Base-by-base conservation (phyloP, 1,140 invertebrate species). In the Yoshiicerus persimilis region DNA sequence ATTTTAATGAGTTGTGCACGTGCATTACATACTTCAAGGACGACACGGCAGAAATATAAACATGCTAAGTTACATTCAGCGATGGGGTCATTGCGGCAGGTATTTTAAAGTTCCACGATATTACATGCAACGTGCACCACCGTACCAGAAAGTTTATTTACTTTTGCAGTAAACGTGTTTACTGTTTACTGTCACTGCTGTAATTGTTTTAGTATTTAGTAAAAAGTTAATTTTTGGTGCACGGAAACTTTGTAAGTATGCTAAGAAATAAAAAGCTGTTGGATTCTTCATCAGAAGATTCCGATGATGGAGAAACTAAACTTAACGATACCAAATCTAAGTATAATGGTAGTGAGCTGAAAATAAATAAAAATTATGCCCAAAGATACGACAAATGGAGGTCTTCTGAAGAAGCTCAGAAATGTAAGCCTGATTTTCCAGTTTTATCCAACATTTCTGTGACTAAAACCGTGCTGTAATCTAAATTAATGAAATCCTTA, bases 401-500 rank as follows among this genome's bases (percentile, higher is more conserved):
- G 87, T 89, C 92, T 84, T 93, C 92, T 88, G 94, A 95, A 92
- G 94, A 94, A 91, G 89, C 93, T 47, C 93, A 94, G 88, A 94
- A 93, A 92, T 90, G 94, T 94, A 92, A 91, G 47, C 20, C 11
- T 11, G n/a, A n/a, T n/a, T 13, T 9, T 30, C 9, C 10, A 27
- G 2, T 75, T 75, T 27, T 27, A 30, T 75, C 4, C 23, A 9
- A 9, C 9, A 75, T 30, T 27, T 30, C 16, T 75, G n/a, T n/a
- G n/a, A n/a, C 27, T 2, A 13, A 66, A 66, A 16, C n/a, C 2
- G 27, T 8, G 9, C n/a, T 66, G n/a, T 32, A 32, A 32, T 77
- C 1, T 6, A 4, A 23, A 25, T 77, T 32, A 77, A 30, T 30
- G 11, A n/a, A 4, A n/a, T 66, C 25, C n/a, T 66, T 66, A 47